Percentiles rank a stretch among this genome's conserved stretches.
Evolutionary conservation across 1,140 invertebrate species (phyloP).

Genomic region (Plutomurus gul): DNA sequence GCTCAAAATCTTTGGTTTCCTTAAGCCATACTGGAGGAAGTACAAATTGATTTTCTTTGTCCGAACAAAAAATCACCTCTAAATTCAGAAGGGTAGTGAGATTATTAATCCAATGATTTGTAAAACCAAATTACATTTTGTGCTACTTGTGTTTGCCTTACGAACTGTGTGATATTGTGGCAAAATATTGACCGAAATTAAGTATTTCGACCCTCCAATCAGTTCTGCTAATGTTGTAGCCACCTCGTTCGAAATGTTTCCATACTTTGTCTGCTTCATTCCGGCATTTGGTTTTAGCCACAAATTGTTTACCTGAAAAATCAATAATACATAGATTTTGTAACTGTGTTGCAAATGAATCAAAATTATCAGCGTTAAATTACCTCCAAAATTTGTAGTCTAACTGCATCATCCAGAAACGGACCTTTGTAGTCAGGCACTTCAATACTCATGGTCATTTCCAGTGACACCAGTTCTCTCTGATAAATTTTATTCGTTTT

Average conservation of each 20-base stretch:
- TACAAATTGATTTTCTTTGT: conserved; percentile 13
- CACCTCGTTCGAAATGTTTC: not conserved
- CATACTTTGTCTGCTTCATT: not conserved
- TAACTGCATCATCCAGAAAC: conserved; percentile 57
- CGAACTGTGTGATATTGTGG: conserved; percentile 64
- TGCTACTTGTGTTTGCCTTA: conserved; percentile 49
- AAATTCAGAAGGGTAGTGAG: conserved; percentile 1
- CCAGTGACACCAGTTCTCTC: conserved; percentile 63
- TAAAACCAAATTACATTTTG: conserved; percentile 49
- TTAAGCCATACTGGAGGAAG: conserved; percentile 46
- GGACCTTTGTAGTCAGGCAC: conserved; percentile 64
- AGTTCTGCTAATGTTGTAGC: not conserved
- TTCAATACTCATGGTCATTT: conserved; percentile 63
- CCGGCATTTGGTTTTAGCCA: too few relatives aligned
- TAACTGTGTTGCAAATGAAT: conserved; percentile 52
- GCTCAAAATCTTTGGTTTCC: conserved; percentile 57
- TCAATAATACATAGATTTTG: conserved; percentile 36
- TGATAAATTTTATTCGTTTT: conserved; percentile 33
- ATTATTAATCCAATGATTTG: conserved; percentile 24
- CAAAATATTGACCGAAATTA: conserved; percentile 60
- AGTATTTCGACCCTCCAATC: not conserved
- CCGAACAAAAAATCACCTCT: conserved; percentile 45
- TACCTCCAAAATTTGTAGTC: conserved; percentile 60
- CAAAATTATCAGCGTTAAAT: conserved; percentile 57
- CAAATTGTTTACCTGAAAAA: not conserved